Base-by-base conservation (phyloP, 2,888 invertebrate genomes). In the Protophormia terraenovae region DNA sequence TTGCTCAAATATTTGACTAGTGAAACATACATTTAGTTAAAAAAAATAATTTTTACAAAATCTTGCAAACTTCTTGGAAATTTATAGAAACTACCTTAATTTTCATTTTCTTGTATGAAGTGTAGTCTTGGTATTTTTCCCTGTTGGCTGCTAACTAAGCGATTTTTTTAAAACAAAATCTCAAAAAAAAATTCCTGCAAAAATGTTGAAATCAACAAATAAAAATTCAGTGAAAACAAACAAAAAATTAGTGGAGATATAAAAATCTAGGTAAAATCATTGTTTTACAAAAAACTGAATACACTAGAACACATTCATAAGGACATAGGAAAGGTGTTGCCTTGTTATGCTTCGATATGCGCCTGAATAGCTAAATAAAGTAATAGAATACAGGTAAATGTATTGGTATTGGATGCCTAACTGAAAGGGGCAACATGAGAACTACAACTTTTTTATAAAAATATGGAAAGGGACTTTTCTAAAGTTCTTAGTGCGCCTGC, bases 101-200 rank as follows among this genome's bases (percentile, higher is more conserved):
- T 12, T 14, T 55, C 3, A 6, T 7, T 27, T 45, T 29, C 38
- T 19, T 27, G 22, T 16, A 24, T 58, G 38, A 6, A 19, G 41
- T 55, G 69, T 75, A 69, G 75, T 45, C 38, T 75, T 77, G 81
- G 73, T 27, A 71, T 38, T 64, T n/a, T 29, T 7, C 8, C 38
- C n/a, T 47, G 19, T 64, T 55, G 45, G 55, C 62, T 77, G 86
- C 86, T 81, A 86, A 81, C 81, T 81, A 86, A 84, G 77, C 86
- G 69, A 75, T 58, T 67, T 58, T 47, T 66, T 75, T 38, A 38
- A 24, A 55, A 16, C 41, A n/a, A 64, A 55, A 62, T 24, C n/a
- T n/a, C n/a, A 12, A 32, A 69, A 76, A 58, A 53, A 67, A 32
- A 29, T 10, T 73, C 19, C 8, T 10, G 3, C 29, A 41, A 41